Evolutionary conservation across 37 sponge, comb jelly and placozoan genomes (phyloP), one percentile per base, ranked within the genome.

Genomic region (Ephydatia muelleri): DNA sequence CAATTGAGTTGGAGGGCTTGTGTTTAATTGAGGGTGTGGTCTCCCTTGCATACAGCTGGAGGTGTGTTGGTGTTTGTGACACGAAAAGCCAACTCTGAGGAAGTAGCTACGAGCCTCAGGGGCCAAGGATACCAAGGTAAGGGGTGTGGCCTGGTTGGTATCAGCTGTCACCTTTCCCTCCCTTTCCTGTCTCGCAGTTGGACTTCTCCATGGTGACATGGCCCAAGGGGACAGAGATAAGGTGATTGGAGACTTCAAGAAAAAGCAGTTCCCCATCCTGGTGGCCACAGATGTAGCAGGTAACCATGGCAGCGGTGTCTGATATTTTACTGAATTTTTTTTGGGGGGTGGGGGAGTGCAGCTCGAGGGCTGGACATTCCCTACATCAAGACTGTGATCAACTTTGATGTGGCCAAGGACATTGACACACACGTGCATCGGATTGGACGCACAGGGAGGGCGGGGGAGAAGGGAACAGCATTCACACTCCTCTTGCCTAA

Each of bases 161-260:
- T 14, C 72, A 34, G 32, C 37, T 80, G 33, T 28, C 72, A 31
- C 26, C 72, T 30, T 30, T 8, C 47, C 47, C 47, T 4, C 8
- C 47, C 8, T 43, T 0, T 30, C 16, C 0, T 14, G 1, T 21
- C 57, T 0, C 13, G 25, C 70, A 91, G 93, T 90, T 76, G 95
- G 93, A 2, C 93, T 98, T n/a, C 92, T 98, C 21, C 99, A 98
- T 80, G 99, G 99, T 0, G 99, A 98, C 85, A 98, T 98, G 96
- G 74, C 76, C 27, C 99, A 98, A 68, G 93, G 90, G 6, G 89
- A 87, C 48, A 67, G 99, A 37, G 96, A 98, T 69, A 71, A 87
- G 11, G 87, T 96, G 28, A 94, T 98, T 57, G 78, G 84, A 26
- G 68, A 75, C 39, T 98, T 98, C 89, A 98, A 92, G 88, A 90